Evolutionary conservation across 2,888 invertebrate species (phyloP).

Genomic region (Fragum sueziense): DNA sequence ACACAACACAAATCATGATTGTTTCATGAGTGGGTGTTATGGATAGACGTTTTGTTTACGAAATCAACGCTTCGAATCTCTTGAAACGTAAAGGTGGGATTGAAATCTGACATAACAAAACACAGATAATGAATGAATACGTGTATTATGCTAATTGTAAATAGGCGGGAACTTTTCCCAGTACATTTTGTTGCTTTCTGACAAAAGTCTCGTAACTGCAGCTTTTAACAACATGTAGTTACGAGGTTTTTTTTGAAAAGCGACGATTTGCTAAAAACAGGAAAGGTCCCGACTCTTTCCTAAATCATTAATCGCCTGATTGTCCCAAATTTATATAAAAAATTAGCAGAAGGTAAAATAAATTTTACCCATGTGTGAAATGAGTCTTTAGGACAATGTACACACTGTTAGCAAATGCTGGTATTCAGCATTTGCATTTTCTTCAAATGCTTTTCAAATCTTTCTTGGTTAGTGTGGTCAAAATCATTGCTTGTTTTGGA

Average conservation of each 20-base stretch:
- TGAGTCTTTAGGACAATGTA: neutral
- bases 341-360: neutral
- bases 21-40: neutral
- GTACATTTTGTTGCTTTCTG: too few relatives aligned
- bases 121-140: neutral
- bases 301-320: too few relatives aligned
- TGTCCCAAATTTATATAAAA: neutral
- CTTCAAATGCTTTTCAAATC: neutral
- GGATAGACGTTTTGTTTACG: neutral
- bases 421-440: neutral
- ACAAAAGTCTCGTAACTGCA: too few relatives aligned
- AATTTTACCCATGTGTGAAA: neutral
- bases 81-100: neutral
- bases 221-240: too few relatives aligned
- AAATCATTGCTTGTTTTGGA: neutral
- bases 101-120: neutral
- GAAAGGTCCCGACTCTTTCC: too few relatives aligned
- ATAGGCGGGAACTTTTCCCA: neutral
- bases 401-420: neutral
- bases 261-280: too few relatives aligned
- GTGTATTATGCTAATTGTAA: neutral
- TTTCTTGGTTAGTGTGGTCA: neutral
- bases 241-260: too few relatives aligned
- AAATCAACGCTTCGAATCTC: neutral
- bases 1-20: too few relatives aligned